These are phyloP conservation scores for Hyperoodon ampullatus DNA, from an alignment of 2,113 vertebrate genomes.

Conservation along the genomic window DNA sequence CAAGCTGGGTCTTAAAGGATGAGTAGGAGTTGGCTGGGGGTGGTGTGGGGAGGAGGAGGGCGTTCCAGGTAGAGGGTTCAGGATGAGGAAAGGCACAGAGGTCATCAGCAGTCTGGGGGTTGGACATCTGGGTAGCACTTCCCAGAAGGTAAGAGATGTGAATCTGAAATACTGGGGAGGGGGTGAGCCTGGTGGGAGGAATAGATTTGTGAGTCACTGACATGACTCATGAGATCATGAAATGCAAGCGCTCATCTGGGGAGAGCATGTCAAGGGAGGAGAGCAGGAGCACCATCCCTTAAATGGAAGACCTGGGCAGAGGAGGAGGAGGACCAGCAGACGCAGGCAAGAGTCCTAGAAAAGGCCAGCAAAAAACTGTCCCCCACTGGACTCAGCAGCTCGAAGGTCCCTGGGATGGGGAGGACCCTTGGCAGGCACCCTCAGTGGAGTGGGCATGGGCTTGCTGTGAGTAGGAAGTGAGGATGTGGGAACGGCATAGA, in stretches of 20 bases:
- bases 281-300: neutral
- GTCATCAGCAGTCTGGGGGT: neutral
- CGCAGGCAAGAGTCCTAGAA: neutral
- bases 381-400: neutral
- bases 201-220: neutral
- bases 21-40: neutral
- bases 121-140: neutral
- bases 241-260: neutral
- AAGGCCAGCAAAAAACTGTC: neutral
- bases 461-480: neutral
- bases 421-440: neutral
- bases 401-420: neutral
- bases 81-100: neutral
- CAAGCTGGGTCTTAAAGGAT: neutral
- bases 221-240: constrained; percentile 46
- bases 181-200: neutral
- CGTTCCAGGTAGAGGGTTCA: neutral
- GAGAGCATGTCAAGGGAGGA: neutral
- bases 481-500: neutral
- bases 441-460: neutral
- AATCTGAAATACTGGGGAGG: constrained; percentile 5
- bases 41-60: no score
- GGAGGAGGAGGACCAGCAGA: neutral
- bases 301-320: neutral
- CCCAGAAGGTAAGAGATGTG: neutral